These are phyloP conservation scores for Nomada ferruginata DNA, from an alignment of 2,888 invertebrate species.

Conservation along the genomic window DNA sequence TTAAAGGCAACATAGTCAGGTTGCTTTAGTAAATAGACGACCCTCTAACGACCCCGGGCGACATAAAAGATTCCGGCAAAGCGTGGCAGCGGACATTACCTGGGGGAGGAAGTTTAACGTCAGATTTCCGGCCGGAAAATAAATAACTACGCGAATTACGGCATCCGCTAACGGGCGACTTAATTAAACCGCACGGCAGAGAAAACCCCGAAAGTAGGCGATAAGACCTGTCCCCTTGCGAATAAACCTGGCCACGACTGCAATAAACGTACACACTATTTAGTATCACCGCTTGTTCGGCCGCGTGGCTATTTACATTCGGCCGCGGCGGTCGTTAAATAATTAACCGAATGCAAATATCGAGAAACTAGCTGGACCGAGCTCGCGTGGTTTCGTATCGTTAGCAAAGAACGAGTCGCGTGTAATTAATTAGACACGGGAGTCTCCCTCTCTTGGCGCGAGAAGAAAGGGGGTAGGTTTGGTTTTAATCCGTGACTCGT, in stretches of 20 bases:
- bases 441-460: not conserved
- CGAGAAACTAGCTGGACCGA: not conserved
- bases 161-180: conserved; percentile 38
- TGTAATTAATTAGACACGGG: conserved; percentile 39
- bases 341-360: conserved; percentile 56
- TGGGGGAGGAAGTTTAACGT: conserved; percentile 10
- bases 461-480: conserved; percentile 7
- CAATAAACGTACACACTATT: not conserved
- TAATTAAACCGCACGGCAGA: conserved; percentile 36
- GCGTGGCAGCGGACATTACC: conserved; percentile 18
- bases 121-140: conserved; percentile 9
- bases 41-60: conserved; percentile 18
- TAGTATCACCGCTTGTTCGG: conserved; percentile 18
- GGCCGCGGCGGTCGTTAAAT: conserved; percentile 33
- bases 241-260: conserved; percentile 7
- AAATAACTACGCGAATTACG: conserved; percentile 31
- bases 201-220: conserved; percentile 37
- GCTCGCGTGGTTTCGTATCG: not conserved
- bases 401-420: not conserved
- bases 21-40: conserved; percentile 10
- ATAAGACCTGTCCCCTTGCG: conserved; percentile 29
- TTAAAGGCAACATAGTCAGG: conserved; percentile 12
- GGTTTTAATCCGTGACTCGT: conserved; percentile 31
- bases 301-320: conserved; percentile 32
- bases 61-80: conserved; percentile 8